These are phyloP conservation scores for Dryadula phaetusa DNA, from an alignment of 2,888 invertebrate genomes.

Conservation along the genomic window DNA sequence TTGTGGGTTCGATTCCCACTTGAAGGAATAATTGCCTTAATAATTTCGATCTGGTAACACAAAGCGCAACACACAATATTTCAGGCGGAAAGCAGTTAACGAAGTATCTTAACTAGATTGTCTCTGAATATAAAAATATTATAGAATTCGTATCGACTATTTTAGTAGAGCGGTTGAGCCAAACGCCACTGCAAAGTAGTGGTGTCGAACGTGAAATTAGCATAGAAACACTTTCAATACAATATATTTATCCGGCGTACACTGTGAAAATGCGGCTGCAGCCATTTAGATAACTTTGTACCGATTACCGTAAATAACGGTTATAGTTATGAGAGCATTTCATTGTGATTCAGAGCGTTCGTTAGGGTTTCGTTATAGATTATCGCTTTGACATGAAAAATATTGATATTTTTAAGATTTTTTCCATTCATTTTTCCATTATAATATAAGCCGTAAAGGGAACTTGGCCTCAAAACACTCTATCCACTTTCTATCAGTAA, in stretches of 20 bases:
- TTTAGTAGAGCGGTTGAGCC: no score
- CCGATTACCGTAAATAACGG: constrained; percentile 37
- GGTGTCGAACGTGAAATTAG: not conserved
- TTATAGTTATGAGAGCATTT: constrained; percentile 33
- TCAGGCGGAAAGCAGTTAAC: no score
- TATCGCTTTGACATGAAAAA: not conserved
- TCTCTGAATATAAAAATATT: no score
- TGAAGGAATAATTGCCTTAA: no score
- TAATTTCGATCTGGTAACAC: no score
- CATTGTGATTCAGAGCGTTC: constrained; percentile 4
- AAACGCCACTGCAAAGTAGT: not conserved
- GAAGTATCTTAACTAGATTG: no score
- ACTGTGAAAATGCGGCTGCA: constrained; percentile 25
- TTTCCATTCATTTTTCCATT: not conserved
- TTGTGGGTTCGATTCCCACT: no score
- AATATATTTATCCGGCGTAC: constrained; percentile 10
- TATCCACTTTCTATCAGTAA: no score
- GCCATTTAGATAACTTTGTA: constrained; percentile 36
- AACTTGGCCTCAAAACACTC: no score
- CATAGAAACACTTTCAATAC: constrained; percentile 17
- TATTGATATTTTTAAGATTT: not conserved
- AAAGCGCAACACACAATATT: no score
- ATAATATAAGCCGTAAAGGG: no score
- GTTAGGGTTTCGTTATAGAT: not conserved
- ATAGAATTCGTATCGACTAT: not conserved